Evolutionary conservation across 2,888 invertebrate genomes (phyloP).

Genomic region (Mesorhabditis spiculigera): DNA sequence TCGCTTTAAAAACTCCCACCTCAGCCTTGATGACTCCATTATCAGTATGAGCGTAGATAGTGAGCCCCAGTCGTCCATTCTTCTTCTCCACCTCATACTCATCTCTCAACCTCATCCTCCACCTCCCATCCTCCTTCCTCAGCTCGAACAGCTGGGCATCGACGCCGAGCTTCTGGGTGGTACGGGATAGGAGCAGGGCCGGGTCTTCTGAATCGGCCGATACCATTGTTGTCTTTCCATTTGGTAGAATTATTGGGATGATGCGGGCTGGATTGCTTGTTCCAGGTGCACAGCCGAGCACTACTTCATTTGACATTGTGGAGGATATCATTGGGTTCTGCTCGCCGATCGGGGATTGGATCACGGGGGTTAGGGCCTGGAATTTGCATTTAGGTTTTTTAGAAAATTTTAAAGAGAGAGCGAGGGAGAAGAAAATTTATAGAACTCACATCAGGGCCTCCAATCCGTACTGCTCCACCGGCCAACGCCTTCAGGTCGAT

Average conservation of each 20-base stretch:
- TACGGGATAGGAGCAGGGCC: neutral
- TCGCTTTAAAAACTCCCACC: conserved; percentile 15
- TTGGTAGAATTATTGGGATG: conserved; percentile 15
- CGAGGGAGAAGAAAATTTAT: neutral
- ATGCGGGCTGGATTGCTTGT: conserved; percentile 7
- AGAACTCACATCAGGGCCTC: neutral
- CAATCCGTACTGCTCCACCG: neutral
- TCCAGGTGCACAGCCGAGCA: neutral
- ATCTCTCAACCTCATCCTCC: conserved; percentile 23
- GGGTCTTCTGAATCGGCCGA: conserved; percentile 2
- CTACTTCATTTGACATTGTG: neutral
- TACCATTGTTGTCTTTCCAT: conserved; percentile 16
- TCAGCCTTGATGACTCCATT: conserved; percentile 32
- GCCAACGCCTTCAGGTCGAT: conserved; percentile 14
- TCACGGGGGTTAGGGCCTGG: neutral
- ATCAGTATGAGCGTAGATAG: conserved; percentile 39
- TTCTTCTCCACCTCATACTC: conserved; percentile 35
- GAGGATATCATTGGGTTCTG: neutral
- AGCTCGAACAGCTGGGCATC: conserved; percentile 16
- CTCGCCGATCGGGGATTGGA: neutral
- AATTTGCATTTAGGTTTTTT: neutral
- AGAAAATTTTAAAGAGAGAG: too few relatives aligned
- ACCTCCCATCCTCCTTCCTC: conserved; percentile 13
- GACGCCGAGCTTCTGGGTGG: conserved; percentile 12
- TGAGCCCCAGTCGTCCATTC: conserved; percentile 31